Base-by-base conservation (phyloP, 2,888 invertebrate species). In the Barypeithes pellucidus region DNA sequence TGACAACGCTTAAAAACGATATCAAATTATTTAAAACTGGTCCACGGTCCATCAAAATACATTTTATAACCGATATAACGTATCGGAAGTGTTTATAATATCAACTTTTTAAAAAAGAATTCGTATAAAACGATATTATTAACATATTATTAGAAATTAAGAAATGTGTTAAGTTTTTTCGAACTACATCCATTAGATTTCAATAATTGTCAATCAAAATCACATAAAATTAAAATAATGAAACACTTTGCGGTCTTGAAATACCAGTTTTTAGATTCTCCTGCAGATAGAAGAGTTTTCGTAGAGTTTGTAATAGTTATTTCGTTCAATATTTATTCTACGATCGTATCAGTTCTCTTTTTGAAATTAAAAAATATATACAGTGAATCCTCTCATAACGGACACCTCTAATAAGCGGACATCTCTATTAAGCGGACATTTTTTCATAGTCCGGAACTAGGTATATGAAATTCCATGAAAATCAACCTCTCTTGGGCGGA, bases 151-250 rank as follows among this genome's bases (percentile, higher is more conserved):
- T 47, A 11, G 47, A 52, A 52, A 43, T 57, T 45, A 45, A 29
- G 41, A 61, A 45, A 61, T 43, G 61, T 45, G 61, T 61, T 36
- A 22, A 1, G 14, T 61, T 61, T 45, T 66, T 66, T 66, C 11
- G 22, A 43, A 36, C 22, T 16, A 54, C 57, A 71, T 63, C 71
- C 57, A 71, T 71, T 71, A 71, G 52, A 65, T 71, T 65, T 59
- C 62, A 57, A 71, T 71, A 71, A 71, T 71, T 71, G 63, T 63
- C 65, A 65, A 71, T 71, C 71, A 71, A 71, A 71, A 57, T 47
- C 71, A 63, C 63, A 71, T 71, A 59, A 71, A 65, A 65, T 71
- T 65, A 54, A 63, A 63, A 54, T 71, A 65, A 65, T 45, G 65
- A 47, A 43, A 63, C 69, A 70, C 57, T 57, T 59, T 41, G 24